Conservation (phyloP, 2,113 vertebrate species). For the Tupaia chinensis region DNA sequence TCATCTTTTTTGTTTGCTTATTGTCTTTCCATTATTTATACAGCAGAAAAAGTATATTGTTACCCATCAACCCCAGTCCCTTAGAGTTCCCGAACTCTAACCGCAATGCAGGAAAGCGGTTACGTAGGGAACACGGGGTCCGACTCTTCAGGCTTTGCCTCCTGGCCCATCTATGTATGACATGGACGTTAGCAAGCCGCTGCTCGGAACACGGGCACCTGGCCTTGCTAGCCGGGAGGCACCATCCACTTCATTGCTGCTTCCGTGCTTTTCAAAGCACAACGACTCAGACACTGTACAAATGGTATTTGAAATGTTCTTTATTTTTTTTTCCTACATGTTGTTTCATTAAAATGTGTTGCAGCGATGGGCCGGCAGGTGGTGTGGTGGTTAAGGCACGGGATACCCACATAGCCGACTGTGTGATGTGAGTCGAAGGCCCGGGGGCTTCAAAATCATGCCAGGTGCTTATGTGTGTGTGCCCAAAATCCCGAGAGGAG, state of each 20-base stretch:
- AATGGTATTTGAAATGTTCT: background rate
- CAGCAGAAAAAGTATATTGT: background rate
- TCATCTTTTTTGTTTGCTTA: background rate
- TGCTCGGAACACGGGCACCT: background rate
- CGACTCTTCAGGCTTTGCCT: constrained; percentile 10
- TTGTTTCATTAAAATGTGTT: background rate
- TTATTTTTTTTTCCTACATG: background rate
- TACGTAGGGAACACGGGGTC: background rate
- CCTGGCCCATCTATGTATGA: no score
- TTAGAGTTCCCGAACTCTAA: constrained; percentile 19
- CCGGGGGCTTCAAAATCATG: no score
- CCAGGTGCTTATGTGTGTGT: no score
- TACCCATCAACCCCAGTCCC: background rate
- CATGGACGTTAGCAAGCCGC: background rate
- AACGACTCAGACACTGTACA: background rate
- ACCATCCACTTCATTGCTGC: background rate
- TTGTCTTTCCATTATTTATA: constrained; percentile 25
- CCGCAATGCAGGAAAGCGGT: background rate
- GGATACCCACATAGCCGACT: no score
- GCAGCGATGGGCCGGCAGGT: no score
- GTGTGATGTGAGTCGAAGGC: no score
- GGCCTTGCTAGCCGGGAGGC: background rate
- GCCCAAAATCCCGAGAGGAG: no score
- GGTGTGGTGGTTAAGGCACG: no score
- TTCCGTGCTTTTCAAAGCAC: background rate